Evolutionary conservation across 2,113 vertebrate genomes (phyloP).

Genomic region (Andinoacara biseriatus): DNA sequence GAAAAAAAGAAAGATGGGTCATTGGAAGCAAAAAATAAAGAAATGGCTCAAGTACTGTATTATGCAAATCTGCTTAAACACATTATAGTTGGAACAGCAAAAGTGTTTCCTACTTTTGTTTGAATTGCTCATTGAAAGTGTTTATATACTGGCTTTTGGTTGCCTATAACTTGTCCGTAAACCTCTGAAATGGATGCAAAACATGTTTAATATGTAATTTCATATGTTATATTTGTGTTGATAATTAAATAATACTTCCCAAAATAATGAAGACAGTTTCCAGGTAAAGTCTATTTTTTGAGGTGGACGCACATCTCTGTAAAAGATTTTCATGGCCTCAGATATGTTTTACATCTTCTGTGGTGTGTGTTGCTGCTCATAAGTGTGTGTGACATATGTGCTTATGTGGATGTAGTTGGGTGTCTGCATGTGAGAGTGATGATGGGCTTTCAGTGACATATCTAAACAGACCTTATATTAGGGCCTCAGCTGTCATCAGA

Average conservation of each 20-base stretch:
- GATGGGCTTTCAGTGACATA: constrained; percentile 33
- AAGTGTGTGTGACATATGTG: neutral
- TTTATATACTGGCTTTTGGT: neutral
- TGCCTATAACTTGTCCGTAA: neutral
- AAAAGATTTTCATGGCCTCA: neutral
- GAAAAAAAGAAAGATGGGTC: too few species aligned
- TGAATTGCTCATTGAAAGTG: neutral
- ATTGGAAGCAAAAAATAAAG: too few species aligned
- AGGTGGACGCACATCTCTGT: too few species aligned
- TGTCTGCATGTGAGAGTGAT: constrained; percentile 1
- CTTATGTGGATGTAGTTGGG: neutral
- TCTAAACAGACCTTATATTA: constrained; percentile 41
- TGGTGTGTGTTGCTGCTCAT: neutral
- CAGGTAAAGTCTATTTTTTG: too few species aligned
- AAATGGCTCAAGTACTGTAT: neutral
- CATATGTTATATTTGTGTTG: too few species aligned
- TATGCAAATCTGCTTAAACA: neutral
- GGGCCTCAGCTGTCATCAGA: constrained; percentile 40
- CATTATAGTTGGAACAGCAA: neutral
- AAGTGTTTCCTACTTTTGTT: neutral
- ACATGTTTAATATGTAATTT: neutral
- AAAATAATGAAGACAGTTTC: too few species aligned
- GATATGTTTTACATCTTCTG: neutral
- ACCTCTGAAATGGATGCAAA: neutral
- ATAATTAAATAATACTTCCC: too few species aligned